A percentile compares a stretch with the other conserved stretches of the same genome.
These are phyloP conservation scores for Drosophila azteca DNA, from an alignment of 1,140 invertebrate genomes.

Conservation along the genomic window DNA sequence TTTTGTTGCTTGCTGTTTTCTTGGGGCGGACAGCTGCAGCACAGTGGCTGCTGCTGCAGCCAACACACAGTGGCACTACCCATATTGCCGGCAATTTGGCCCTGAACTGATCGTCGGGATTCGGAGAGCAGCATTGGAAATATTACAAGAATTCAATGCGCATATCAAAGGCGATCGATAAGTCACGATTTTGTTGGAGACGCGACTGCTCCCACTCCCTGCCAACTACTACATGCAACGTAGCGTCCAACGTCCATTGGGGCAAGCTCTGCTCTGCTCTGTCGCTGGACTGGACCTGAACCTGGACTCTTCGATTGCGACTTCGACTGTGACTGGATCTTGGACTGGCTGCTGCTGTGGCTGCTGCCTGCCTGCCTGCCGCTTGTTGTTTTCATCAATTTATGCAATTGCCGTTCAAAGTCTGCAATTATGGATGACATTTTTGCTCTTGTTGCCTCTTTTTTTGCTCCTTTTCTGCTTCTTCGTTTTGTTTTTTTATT, in stretches of 20 bases:
- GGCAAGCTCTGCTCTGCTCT: too few relatives aligned
- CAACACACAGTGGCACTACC: conserved; percentile 52
- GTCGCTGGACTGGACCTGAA: too few relatives aligned
- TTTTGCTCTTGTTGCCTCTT: conserved; percentile 63
- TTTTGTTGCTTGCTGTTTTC: conserved; percentile 25
- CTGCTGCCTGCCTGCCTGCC: neutral
- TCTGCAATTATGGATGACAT: conserved; percentile 75
- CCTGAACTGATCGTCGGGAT: conserved; percentile 49
- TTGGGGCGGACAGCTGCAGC: conserved; percentile 57
- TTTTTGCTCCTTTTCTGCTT: conserved; percentile 19
- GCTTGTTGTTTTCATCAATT: conserved; percentile 68
- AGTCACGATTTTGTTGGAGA: conserved; percentile 68
- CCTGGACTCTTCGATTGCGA: neutral
- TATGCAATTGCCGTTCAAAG: conserved; percentile 77
- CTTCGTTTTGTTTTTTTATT: conserved; percentile 7
- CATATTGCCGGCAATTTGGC: conserved; percentile 69
- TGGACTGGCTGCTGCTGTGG: neutral
- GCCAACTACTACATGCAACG: neutral
- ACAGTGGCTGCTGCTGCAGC: conserved; percentile 63
- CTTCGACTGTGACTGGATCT: neutral
- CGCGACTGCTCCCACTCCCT: conserved; percentile 23
- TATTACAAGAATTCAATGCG: conserved; percentile 80
- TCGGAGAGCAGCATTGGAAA: conserved; percentile 44
- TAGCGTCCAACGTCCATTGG: too few relatives aligned
- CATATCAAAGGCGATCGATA: conserved; percentile 80